A percentile compares a stretch with the other conserved stretches of the same genome.
These are phyloP conservation scores for Cydia splendana DNA, from an alignment of 1,140 invertebrate species.

Conservation along the genomic window DNA sequence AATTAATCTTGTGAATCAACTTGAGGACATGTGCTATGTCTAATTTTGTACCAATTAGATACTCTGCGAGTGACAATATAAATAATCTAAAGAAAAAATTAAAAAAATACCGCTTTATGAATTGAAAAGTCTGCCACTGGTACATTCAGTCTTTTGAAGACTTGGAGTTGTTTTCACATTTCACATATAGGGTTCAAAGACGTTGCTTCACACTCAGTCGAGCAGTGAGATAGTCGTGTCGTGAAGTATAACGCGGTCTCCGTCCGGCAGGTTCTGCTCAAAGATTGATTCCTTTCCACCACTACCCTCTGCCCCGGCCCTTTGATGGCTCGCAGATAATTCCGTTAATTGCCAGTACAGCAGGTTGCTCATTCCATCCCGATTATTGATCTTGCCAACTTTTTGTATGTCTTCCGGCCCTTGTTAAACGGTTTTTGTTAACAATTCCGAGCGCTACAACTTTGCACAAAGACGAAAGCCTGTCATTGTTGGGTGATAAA, in stretches of 20 bases:
- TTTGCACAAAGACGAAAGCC: conserved; percentile 13
- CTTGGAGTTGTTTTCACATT: too few relatives aligned
- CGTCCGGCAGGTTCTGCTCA: conserved; percentile 52
- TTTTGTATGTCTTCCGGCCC: conserved; percentile 67
- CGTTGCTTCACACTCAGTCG: too few relatives aligned
- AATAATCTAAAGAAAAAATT: too few relatives aligned
- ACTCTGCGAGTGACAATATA: too few relatives aligned
- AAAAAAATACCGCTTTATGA: too few relatives aligned
- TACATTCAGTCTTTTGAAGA: too few relatives aligned
- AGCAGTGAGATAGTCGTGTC: conserved; percentile 38
- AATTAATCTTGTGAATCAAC: too few relatives aligned
- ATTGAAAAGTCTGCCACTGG: too few relatives aligned
- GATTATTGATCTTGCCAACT: conserved; percentile 66
- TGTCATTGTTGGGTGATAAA: conserved; percentile 29
- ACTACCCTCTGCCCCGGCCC: conserved; percentile 31
- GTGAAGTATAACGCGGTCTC: conserved; percentile 36
- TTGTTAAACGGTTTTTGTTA: conserved; percentile 61
- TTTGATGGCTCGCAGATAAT: conserved; percentile 64
- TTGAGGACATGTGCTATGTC: too few relatives aligned
- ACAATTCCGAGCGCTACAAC: conserved; percentile 20
- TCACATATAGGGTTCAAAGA: too few relatives aligned
- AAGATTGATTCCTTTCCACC: conserved; percentile 68
- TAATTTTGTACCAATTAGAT: too few relatives aligned
- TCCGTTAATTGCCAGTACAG: conserved; percentile 69
- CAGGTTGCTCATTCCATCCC: conserved; percentile 60